These are phyloP conservation scores for Actinopyga echinites DNA, from an alignment of 53 echinoderm and acorn worm genomes.

Conservation along the genomic window DNA sequence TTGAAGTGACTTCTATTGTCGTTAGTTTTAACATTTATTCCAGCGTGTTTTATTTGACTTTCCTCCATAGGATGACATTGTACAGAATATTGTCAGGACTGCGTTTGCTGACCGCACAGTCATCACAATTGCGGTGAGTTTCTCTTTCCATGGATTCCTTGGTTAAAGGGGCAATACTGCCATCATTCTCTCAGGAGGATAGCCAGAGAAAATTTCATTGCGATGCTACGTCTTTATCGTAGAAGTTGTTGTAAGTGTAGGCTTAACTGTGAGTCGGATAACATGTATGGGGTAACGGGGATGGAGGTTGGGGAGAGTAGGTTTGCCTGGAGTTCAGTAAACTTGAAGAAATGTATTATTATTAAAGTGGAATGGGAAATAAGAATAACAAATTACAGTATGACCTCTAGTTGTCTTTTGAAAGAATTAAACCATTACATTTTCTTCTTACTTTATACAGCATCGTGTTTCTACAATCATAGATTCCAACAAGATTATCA, in stretches of 20 bases:
- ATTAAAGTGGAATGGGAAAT: no score
- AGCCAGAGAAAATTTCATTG: no score
- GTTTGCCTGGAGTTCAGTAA: no score
- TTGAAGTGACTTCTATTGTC: background rate
- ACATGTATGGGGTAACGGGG: no score
- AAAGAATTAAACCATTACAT: background rate
- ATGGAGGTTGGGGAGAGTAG: no score
- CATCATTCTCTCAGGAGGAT: no score
- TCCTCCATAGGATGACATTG: constrained; percentile 50
- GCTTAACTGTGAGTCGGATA: no score
- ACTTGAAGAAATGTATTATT: no score
- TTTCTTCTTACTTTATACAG: constrained; percentile 19
- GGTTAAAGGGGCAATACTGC: no score
- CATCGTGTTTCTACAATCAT: constrained; percentile 80
- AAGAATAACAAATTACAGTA: no score
- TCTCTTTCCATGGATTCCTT: background rate
- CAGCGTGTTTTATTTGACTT: background rate
- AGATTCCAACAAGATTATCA: constrained; percentile 72
- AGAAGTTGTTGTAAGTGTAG: no score
- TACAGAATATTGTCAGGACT: constrained; percentile 58
- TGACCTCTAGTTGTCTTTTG: background rate
- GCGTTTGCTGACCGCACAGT: constrained; percentile 62
- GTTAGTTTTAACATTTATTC: background rate
- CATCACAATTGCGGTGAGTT: constrained; percentile 71
- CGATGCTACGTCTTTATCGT: no score